A percentile compares a stretch with the other conserved stretches of the same genome.
Evolutionary conservation across 2,113 vertebrate species (phyloP).

Genomic region (Podilymbus podiceps): DNA sequence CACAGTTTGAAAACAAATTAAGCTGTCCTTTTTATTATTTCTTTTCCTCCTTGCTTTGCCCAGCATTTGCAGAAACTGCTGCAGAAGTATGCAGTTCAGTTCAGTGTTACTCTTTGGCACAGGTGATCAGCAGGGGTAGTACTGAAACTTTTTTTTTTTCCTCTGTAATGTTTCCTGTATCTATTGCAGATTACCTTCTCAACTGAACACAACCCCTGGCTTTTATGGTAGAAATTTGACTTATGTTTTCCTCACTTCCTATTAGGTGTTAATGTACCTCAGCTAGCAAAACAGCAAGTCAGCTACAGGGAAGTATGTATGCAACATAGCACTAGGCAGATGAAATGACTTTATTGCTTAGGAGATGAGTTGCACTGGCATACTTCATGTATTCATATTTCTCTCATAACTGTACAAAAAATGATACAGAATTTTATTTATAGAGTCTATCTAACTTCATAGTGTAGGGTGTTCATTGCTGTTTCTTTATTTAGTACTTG

Average conservation of each 20-base stretch:
- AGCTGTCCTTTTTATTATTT: neutral
- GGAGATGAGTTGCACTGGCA: neutral
- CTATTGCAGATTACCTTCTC: neutral
- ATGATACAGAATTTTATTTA: conserved; percentile 40
- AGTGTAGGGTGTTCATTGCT: conserved; percentile 9
- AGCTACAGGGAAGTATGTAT: neutral
- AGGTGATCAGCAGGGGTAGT: neutral
- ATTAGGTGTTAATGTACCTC: neutral
- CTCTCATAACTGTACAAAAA: conserved; percentile 48
- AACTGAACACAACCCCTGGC: neutral
- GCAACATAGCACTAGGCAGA: neutral
- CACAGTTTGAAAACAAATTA: neutral
- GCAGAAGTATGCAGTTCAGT: neutral
- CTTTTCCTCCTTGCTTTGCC: neutral
- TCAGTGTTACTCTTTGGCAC: neutral
- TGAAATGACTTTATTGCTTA: neutral
- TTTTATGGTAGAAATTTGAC: neutral
- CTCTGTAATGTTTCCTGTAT: neutral
- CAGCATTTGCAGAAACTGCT: neutral
- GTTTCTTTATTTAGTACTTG: conserved; percentile 55
- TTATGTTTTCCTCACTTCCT: neutral
- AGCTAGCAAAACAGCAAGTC: neutral
- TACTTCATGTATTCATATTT: neutral
- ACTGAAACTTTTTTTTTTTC: neutral
- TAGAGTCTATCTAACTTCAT: conserved; percentile 9